Evolutionary conservation across 2,113 vertebrate species (phyloP).

Genomic region (Scalopus aquaticus): DNA sequence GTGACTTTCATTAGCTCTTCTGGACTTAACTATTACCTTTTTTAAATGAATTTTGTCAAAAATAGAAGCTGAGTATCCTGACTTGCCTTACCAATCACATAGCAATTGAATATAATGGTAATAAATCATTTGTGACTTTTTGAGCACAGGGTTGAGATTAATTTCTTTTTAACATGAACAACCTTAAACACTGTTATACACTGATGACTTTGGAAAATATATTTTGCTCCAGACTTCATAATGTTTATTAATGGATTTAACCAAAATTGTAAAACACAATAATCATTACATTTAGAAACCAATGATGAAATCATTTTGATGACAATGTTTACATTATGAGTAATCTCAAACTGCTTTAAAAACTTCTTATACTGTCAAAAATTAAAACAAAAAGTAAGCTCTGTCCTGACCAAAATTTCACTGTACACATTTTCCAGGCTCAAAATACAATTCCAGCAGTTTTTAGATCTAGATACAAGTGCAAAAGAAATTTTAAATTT

Average conservation of each 20-base stretch:
- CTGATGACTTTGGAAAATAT: background rate
- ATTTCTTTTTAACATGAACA: slow-evolving; percentile 28
- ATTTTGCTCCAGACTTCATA: background rate
- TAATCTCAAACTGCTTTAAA: background rate
- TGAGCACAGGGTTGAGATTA: background rate
- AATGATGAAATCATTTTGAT: background rate
- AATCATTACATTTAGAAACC: background rate
- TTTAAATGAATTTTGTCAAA: slow-evolving; percentile 25
- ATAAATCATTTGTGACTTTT: background rate
- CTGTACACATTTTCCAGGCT: background rate
- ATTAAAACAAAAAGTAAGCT: background rate
- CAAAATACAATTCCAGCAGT: background rate
- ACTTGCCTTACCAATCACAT: background rate
- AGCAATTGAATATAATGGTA: background rate
- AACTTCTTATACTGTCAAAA: background rate
- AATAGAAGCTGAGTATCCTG: background rate
- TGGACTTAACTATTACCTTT: background rate
- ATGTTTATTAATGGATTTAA: background rate
- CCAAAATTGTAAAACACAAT: background rate
- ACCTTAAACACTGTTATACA: background rate
- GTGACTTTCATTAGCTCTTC: background rate
- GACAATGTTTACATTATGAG: background rate
- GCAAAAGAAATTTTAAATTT: slow-evolving; percentile 14
- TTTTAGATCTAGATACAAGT: background rate
- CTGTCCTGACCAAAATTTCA: background rate